These are phyloP conservation scores for Meda fulgida DNA, from an alignment of 2,797 vertebrate genomes.

Conservation along the genomic window DNA sequence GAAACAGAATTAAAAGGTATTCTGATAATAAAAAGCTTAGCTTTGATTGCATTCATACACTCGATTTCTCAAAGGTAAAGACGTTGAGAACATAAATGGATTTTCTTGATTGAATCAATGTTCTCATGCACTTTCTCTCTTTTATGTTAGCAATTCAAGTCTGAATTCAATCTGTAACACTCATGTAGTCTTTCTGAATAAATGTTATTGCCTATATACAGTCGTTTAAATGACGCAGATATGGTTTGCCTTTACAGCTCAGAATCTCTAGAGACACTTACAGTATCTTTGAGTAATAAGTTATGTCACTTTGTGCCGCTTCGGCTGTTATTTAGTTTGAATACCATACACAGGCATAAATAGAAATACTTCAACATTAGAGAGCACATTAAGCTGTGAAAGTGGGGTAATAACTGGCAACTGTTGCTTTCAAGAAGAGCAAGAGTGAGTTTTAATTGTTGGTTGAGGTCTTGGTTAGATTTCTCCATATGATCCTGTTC, in stretches of 20 bases:
- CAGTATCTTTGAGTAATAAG: not conserved
- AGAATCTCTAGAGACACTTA: not conserved
- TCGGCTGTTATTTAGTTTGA: not conserved
- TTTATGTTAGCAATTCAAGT: constrained; percentile 31
- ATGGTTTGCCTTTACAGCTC: not conserved
- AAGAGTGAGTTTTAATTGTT: not conserved
- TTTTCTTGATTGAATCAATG: constrained; percentile 31
- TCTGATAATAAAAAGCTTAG: not conserved
- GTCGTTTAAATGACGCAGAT: constrained; percentile 14
- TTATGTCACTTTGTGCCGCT: not conserved
- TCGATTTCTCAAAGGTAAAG: constrained; percentile 51
- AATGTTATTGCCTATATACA: constrained; percentile 3
- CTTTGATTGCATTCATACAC: not conserved
- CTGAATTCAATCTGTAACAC: not conserved
- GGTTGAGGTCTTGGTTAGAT: no score
- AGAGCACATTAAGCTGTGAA: not conserved
- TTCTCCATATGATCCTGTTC: no score
- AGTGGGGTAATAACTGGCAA: not conserved
- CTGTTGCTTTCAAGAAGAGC: not conserved
- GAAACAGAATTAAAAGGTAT: not conserved
- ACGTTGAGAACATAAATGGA: constrained; percentile 60
- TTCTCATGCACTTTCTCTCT: constrained; percentile 17
- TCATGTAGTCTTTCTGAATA: constrained; percentile 18
- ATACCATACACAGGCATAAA: not conserved
- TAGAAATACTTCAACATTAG: not conserved